Base-by-base conservation (phyloP, 2,888 invertebrate genomes). In the Bedellia somnulentella region DNA sequence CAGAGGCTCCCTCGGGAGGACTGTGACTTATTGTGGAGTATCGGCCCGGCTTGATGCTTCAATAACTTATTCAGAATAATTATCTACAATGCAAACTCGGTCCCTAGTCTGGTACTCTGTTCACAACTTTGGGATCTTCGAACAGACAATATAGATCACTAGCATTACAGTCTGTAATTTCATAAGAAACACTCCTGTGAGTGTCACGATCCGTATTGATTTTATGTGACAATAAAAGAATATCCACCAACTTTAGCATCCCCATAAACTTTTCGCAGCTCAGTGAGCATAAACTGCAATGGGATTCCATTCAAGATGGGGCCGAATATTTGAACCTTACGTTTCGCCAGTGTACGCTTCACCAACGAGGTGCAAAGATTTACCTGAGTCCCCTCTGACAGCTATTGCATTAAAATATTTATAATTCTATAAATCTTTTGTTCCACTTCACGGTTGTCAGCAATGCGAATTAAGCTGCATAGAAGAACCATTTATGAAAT, bases 211-310 rank as follows among this genome's bases (percentile, higher is more conserved):
- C 41, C 52, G 54, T 66, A 75, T 71, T 66, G 68, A 71, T 70
- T 63, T 59, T 52, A 43, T 47, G 44, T 47, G 54, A 52, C 64
- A 71, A 71, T 73, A 70, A 70, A 68, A 66, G 66, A 70, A 17
- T n/a, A 70, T 64, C 57, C 49, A 43, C 54, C 47, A 47, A 59
- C 50, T 60, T 64, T 59, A 59, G 59, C 57, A 49, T 61, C 66
- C 66, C 67, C 60, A 53, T 62, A 67, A 57, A 67, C 62, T 68
- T 67, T 66, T 63, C 62, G 59, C 68, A 49, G 61, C 56, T 62
- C 71, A 68, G 56, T 63, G 70, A 62, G 59, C 67, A 66, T 70
- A 68, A 73, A 75, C 71, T 71, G 71, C 71, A 66, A 71, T 67
- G 61, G 67, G 68, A 75, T 71, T 68, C 58, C 61, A 47, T 51